phyloP scores from a whole-genome alignment of 2,113 vertebrate species.

The Chloebia gouldiae region DNA sequence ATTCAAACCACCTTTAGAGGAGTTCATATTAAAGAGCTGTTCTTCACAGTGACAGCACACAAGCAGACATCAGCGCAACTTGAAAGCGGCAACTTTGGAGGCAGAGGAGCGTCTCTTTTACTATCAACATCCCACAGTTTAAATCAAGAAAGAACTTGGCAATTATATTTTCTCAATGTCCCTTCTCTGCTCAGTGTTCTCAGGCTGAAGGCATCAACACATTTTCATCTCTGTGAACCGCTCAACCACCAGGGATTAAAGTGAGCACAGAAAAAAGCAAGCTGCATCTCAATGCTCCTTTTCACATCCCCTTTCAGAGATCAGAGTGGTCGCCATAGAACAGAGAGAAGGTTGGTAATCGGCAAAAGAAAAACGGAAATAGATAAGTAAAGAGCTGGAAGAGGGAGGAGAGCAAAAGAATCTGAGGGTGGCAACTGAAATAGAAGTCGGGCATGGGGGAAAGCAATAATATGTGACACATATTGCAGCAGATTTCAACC shows the following conservation, averaged over 20 bases:
- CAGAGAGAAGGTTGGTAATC: not conserved
- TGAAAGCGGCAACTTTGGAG: not conserved
- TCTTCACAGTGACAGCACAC: not conserved
- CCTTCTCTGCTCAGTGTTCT: not conserved
- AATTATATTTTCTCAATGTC: not conserved
- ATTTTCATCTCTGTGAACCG: not conserved
- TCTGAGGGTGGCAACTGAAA: not conserved
- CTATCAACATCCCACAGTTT: not conserved
- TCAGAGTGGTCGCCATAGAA: not conserved
- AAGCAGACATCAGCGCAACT: not conserved
- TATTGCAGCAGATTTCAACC: not conserved
- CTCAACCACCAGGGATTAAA: not conserved
- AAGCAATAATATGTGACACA: not conserved
- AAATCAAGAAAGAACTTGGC: not conserved
- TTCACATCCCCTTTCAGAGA: not conserved
- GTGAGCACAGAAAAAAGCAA: not conserved
- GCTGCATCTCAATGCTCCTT: not conserved
- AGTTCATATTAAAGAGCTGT: not conserved
- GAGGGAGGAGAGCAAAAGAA: not conserved
- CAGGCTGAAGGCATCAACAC: not conserved
- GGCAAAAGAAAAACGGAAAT: not conserved
- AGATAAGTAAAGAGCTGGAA: not conserved
- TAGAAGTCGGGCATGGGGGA: not conserved
- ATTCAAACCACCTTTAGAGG: slow-evolving; percentile 19
- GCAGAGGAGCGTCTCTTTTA: not conserved